phyloP scores from a whole-genome alignment of 2,113 vertebrate species.

The Calyptomena viridis region DNA sequence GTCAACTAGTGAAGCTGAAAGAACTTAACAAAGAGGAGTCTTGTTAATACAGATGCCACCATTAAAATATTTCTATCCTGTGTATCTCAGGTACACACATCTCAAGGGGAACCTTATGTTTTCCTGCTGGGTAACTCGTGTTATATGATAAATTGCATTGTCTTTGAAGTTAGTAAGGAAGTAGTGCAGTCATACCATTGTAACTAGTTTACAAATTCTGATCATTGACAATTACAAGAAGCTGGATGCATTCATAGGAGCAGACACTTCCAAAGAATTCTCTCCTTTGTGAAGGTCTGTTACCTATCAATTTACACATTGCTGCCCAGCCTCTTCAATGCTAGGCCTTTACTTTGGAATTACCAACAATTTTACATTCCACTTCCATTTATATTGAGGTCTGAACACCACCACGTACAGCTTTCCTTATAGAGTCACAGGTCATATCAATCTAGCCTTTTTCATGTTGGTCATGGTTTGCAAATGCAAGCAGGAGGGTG shows the following conservation, averaged over 20 bases:
- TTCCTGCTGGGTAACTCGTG: not conserved
- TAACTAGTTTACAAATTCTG: not conserved
- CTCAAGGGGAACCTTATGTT: not conserved
- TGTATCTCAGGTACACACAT: not conserved
- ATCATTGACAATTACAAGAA: not conserved
- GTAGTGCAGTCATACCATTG: not conserved
- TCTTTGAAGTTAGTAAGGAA: not conserved
- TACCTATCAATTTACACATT: not conserved
- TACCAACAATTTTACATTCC: not conserved
- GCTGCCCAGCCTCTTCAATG: not conserved
- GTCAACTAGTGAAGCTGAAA: not conserved
- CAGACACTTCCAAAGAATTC: not conserved
- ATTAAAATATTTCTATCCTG: not conserved
- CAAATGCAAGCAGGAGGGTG: not conserved
- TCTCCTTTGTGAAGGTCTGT: not conserved
- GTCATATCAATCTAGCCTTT: not conserved
- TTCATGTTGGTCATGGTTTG: not conserved
- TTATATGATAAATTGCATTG: not conserved
- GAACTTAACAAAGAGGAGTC: not conserved
- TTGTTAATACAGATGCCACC: not conserved
- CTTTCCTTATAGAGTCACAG: not conserved
- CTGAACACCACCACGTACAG: not conserved
- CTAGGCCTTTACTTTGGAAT: not conserved
- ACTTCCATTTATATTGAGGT: not conserved
- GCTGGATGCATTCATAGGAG: accelerated